Conservation (phyloP, 2,113 vertebrate species). For the Oreocharis arfaki region DNA sequence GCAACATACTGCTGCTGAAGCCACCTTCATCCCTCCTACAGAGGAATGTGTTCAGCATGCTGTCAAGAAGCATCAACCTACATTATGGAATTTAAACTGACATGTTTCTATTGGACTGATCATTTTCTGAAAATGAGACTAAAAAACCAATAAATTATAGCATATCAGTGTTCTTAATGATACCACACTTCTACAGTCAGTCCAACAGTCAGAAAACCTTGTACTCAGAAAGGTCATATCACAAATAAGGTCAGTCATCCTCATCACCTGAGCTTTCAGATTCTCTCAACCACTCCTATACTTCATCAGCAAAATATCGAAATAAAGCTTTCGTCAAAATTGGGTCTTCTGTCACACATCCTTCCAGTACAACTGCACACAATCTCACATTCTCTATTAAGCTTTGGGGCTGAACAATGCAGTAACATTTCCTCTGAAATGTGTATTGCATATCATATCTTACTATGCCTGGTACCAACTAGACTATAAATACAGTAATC, state of each 20-base stretch:
- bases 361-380: background rate
- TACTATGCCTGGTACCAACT: background rate
- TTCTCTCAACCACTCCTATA: background rate
- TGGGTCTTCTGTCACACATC: background rate
- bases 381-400: background rate
- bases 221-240: background rate
- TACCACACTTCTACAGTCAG: accelerated
- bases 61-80: background rate
- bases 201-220: background rate
- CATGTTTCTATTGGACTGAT: background rate
- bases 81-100: background rate
- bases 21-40: background rate
- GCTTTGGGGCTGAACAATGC: background rate
- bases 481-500: background rate
- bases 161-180: background rate
- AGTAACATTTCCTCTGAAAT: background rate
- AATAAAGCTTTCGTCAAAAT: background rate
- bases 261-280: background rate
- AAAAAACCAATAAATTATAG: background rate
- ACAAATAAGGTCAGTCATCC: background rate
- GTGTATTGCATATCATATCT: background rate
- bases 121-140: background rate
- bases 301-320: background rate
- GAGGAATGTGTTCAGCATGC: background rate
- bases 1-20: background rate